Evolutionary conservation across 2,797 vertebrate genomes (phyloP).

Genomic region (Chelmon rostratus): DNA sequence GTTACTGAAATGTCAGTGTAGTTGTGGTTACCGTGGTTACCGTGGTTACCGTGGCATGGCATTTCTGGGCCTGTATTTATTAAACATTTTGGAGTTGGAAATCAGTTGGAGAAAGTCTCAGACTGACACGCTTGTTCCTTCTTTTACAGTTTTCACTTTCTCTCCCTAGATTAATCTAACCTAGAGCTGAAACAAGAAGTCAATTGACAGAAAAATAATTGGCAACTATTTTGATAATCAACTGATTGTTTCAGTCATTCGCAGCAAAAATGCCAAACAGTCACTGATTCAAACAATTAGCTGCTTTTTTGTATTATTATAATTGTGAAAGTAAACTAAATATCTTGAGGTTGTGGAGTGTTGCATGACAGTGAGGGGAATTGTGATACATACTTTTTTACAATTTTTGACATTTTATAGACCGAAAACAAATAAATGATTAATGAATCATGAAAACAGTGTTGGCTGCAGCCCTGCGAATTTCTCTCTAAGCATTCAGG

Average conservation of each 20-base stretch:
- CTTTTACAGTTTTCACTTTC: background rate
- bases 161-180: too few species aligned
- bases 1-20: slow-evolving; percentile 4
- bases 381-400: too few species aligned
- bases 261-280: too few species aligned
- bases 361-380: too few species aligned
- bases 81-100: background rate
- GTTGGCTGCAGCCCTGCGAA: background rate
- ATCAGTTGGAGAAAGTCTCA: background rate
- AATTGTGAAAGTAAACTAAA: too few species aligned
- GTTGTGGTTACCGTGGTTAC: background rate
- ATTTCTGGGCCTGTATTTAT: background rate
- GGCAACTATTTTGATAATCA: too few species aligned
- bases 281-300: too few species aligned
- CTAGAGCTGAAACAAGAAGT: background rate
- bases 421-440: background rate
- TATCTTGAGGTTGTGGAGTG: too few species aligned
- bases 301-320: too few species aligned
- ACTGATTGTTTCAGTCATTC: too few species aligned
- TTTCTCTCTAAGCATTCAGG: slow-evolving; percentile 9
- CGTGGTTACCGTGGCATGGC: background rate
- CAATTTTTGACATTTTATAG: too few species aligned
- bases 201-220: background rate
- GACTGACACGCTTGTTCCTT: background rate
- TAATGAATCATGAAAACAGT: background rate